These are phyloP conservation scores for Syrrhaptes paradoxus DNA, from an alignment of 2,113 vertebrate species.

Conservation along the genomic window DNA sequence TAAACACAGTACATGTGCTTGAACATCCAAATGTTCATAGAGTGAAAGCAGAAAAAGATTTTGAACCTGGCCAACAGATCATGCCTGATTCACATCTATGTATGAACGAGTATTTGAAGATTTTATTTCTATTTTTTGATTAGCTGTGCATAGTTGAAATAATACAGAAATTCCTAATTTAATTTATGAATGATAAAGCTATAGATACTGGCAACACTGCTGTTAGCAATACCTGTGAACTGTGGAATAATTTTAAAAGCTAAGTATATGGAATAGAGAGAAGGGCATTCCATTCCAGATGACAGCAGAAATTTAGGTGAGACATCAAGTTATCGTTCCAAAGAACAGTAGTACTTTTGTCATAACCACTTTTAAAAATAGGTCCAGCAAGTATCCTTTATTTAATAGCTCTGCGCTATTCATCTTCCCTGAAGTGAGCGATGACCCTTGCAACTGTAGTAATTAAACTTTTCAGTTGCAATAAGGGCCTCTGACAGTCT, in stretches of 20 bases:
- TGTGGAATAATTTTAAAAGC: background rate
- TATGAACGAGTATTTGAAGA: background rate
- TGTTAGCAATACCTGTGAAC: background rate
- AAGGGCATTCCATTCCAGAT: slow-evolving; percentile 16
- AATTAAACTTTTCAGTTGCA: slow-evolving; percentile 55
- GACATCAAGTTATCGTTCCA: background rate
- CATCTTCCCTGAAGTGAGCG: background rate
- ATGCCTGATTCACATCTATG: background rate
- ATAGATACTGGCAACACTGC: background rate
- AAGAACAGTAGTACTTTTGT: slow-evolving; percentile 37
- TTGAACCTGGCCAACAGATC: background rate
- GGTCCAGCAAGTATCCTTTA: slow-evolving; percentile 6
- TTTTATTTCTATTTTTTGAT: background rate
- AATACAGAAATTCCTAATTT: background rate
- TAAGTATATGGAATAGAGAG: background rate
- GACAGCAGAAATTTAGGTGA: slow-evolving; percentile 28
- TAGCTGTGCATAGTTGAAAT: background rate
- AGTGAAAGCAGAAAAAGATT: background rate
- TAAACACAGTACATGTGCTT: background rate
- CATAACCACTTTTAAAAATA: slow-evolving; percentile 18
- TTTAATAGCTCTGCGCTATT: slow-evolving; percentile 18
- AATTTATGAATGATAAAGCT: background rate
- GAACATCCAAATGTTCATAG: background rate
- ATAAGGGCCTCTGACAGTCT: slow-evolving; percentile 32
- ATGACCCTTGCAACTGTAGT: slow-evolving; percentile 22